These are phyloP conservation scores for Lagopus muta DNA, from an alignment of 2,113 vertebrate genomes.

Conservation along the genomic window DNA sequence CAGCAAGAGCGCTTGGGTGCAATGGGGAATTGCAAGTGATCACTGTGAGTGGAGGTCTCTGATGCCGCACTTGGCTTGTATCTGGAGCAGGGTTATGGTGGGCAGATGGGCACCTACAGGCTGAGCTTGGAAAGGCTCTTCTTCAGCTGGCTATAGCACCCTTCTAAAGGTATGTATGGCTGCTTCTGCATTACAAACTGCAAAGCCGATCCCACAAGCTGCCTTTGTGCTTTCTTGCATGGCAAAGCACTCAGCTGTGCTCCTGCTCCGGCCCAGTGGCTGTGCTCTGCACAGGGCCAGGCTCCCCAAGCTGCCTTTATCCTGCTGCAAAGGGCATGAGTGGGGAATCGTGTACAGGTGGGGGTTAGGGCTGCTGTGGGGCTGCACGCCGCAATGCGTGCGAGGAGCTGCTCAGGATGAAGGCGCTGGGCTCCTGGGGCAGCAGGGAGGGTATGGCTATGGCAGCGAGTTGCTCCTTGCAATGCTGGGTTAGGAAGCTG, in stretches of 20 bases:
- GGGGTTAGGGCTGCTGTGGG: not conserved
- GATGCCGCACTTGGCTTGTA: not conserved
- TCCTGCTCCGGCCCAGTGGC: not conserved
- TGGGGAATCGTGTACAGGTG: accelerated
- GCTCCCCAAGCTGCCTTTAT: not conserved
- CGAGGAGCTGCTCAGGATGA: not conserved
- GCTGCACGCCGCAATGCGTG: accelerated
- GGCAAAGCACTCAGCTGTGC: not conserved
- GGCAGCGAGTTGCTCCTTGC: not conserved
- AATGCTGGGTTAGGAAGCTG: not conserved
- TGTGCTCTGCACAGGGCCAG: too few species aligned
- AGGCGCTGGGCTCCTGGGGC: not conserved
- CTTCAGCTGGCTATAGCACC: not conserved
- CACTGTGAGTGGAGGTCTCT: not conserved
- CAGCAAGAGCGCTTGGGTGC: not conserved
- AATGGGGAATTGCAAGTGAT: not conserved
- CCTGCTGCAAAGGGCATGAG: accelerated
- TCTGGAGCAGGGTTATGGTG: not conserved
- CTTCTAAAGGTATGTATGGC: not conserved
- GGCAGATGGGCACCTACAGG: not conserved
- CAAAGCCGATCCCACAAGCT: not conserved
- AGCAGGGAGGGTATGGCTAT: not conserved
- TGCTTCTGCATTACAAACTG: not conserved
- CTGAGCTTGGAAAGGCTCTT: not conserved
- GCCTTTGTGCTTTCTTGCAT: not conserved